Conservation (phyloP, 2,888 invertebrate genomes). For the Crematogaster levior region DNA sequence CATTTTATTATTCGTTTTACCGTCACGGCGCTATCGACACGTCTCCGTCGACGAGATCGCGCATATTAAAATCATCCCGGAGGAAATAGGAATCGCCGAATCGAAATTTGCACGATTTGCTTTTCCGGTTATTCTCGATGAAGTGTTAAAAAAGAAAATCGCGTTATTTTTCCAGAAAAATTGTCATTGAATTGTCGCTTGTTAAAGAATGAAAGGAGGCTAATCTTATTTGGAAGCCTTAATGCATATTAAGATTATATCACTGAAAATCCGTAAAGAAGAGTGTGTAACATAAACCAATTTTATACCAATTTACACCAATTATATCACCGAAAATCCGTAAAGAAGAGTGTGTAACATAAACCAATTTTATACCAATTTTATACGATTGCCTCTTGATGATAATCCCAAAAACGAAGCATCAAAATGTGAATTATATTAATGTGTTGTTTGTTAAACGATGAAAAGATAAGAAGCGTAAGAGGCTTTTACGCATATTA, state of each 20-base stretch:
- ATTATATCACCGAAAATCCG: conserved; percentile 62
- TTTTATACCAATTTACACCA: conserved; percentile 11
- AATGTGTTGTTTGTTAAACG: conserved; percentile 25
- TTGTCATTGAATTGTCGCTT: background rate
- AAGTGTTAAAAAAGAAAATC: background rate
- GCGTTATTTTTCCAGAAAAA: background rate
- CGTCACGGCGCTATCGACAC: conserved; percentile 59
- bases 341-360: conserved; percentile 45
- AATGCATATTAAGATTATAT: conserved; percentile 64
- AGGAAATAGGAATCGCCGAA: conserved; percentile 41
- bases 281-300: background rate
- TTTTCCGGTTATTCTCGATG: background rate
- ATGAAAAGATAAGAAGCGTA: background rate
- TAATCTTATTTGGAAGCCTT: conserved; percentile 23
- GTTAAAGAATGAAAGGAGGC: background rate
- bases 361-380: background rate
- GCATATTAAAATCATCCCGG: conserved; percentile 69
- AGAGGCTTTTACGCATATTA: conserved; percentile 61
- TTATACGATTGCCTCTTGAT: background rate
- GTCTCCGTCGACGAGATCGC: conserved; percentile 17
- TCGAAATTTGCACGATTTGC: background rate
- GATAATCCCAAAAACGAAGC: background rate
- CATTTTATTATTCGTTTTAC: conserved; percentile 59
- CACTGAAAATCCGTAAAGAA: conserved; percentile 63
- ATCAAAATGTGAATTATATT: background rate